phyloP scores from a whole-genome alignment of 2,888 invertebrate genomes.

The Sphecodes monilicornis region DNA sequence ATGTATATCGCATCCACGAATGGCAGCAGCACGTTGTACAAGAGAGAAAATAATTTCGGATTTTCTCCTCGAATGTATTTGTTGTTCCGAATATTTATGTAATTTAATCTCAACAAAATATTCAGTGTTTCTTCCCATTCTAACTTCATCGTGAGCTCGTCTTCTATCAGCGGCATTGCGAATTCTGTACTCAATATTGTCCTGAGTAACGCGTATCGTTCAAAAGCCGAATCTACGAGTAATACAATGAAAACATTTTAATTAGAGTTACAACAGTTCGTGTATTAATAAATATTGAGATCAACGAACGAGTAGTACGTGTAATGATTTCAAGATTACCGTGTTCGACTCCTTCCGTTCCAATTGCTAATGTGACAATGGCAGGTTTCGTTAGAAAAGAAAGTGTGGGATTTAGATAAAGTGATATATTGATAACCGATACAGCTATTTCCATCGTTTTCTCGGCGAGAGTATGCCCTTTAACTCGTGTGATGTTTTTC shows the following conservation, averaged over 20 bases:
- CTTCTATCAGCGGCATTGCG: constrained; percentile 73
- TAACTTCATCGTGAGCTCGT: constrained; percentile 64
- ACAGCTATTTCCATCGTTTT: constrained; percentile 89
- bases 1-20: constrained; percentile 87
- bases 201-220: constrained; percentile 76
- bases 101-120: constrained; percentile 73
- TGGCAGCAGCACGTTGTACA: constrained; percentile 88
- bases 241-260: constrained; percentile 5
- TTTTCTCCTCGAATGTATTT: constrained; percentile 84
- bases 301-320: constrained; percentile 17
- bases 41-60: constrained; percentile 85
- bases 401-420: constrained; percentile 91
- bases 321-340: constrained; percentile 50
- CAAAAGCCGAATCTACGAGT: constrained; percentile 74
- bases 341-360: constrained; percentile 33
- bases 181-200: constrained; percentile 79
- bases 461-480: constrained; percentile 88
- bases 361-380: constrained; percentile 77
- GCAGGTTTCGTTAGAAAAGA: constrained; percentile 89
- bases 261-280: background rate
- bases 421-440: constrained; percentile 89
- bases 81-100: constrained; percentile 61
- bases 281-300: constrained; percentile 5
- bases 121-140: constrained; percentile 77
- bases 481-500: constrained; percentile 70